phyloP scores from a whole-genome alignment of 2,113 vertebrate species.

The Brienomyrus longianalis region DNA sequence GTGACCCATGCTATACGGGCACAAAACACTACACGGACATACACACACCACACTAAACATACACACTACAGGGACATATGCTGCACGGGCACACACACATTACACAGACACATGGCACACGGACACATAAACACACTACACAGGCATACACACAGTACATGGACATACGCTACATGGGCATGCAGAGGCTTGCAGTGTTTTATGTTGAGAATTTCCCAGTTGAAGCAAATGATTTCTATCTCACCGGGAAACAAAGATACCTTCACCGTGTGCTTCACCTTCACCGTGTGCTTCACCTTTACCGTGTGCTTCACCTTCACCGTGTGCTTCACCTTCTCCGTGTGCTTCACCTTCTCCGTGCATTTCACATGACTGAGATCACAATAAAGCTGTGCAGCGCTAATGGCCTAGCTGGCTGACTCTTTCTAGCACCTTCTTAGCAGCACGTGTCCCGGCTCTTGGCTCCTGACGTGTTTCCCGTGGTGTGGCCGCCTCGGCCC shows the following conservation, averaged over 20 bases:
- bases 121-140: not conserved
- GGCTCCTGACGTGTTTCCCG: not conserved
- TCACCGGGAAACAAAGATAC: not conserved
- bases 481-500: not conserved
- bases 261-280: too few species aligned
- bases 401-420: not conserved
- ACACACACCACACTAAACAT: not conserved
- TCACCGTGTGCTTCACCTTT: too few species aligned
- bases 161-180: not conserved
- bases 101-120: not conserved
- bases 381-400: not conserved
- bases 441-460: not conserved
- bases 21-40: not conserved
- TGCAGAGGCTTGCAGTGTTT: not conserved
- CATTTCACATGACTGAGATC: not conserved
- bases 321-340: too few species aligned
- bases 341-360: too few species aligned
- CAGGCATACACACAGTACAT: not conserved
- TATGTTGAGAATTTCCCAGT: not conserved
- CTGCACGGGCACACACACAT: not conserved
- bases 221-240: not conserved
- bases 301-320: too few species aligned
- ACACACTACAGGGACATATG: not conserved
- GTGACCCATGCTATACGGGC: not conserved
- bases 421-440: not conserved